A percentile compares a stretch with the other conserved stretches of the same genome.
Evolutionary conservation across 1,140 invertebrate genomes (phyloP).

Genomic region (Nebria ingens): DNA sequence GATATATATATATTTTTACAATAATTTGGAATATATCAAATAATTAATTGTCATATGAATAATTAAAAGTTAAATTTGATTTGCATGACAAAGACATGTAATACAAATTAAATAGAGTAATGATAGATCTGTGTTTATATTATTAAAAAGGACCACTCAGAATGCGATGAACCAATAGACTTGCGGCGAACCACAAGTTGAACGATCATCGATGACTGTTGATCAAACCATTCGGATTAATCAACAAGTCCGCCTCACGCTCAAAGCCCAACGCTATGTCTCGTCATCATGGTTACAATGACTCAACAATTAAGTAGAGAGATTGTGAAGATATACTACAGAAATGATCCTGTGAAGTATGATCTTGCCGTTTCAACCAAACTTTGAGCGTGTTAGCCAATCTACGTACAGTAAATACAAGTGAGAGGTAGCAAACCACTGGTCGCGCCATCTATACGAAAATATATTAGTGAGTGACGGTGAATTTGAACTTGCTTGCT

Average conservation of each 20-base stretch:
- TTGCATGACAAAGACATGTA: too few species aligned
- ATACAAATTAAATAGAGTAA: too few species aligned
- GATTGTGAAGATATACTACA: constrained; percentile 39
- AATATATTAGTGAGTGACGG: too few species aligned
- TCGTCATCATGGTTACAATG: constrained; percentile 40
- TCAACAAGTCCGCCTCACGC: constrained; percentile 35
- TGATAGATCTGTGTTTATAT: background rate
- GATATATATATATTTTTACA: too few species aligned
- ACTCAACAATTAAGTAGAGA: constrained; percentile 33
- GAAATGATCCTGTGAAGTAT: constrained; percentile 46
- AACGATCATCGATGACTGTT: constrained; percentile 41
- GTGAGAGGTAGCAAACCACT: background rate
- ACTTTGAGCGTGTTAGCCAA: background rate
- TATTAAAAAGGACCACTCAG: constrained; percentile 34
- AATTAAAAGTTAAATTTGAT: too few species aligned
- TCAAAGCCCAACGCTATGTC: constrained; percentile 33
- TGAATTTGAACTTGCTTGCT: too few species aligned
- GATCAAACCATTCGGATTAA: constrained; percentile 16
- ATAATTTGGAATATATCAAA: too few species aligned
- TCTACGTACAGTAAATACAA: background rate
- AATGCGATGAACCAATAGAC: constrained; percentile 32
- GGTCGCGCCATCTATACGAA: background rate
- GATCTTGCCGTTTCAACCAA: constrained; percentile 33
- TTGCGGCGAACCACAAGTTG: constrained; percentile 20
- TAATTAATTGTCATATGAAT: too few species aligned